phyloP scores from a whole-genome alignment of 2,888 invertebrate genomes.

The Orthonevra nobilis region DNA sequence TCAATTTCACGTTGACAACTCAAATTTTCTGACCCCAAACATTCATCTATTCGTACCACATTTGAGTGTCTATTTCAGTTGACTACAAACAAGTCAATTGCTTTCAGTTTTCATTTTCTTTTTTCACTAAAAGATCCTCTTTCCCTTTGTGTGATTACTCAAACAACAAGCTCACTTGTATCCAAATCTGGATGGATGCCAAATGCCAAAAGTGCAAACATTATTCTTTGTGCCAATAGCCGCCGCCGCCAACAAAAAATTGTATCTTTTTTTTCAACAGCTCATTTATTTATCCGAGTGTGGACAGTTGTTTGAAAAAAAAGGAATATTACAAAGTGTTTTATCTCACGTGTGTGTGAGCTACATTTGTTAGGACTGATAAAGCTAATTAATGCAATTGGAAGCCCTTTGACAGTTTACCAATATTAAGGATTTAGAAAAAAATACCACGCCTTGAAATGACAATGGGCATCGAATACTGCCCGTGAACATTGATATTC shows the following conservation, averaged over 20 bases:
- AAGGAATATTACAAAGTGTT: too few species aligned
- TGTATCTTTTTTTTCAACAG: slow-evolving; percentile 20
- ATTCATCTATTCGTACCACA: slow-evolving; percentile 28
- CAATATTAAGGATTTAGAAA: neutral
- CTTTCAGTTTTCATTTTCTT: neutral
- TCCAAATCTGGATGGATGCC: slow-evolving; percentile 53
- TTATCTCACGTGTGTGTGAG: too few species aligned
- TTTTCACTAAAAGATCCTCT: slow-evolving; percentile 22
- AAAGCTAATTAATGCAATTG: slow-evolving; percentile 37
- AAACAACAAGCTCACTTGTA: slow-evolving; percentile 29
- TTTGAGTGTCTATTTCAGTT: slow-evolving; percentile 21
- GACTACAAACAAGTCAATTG: slow-evolving; percentile 26
- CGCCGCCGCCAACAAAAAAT: slow-evolving; percentile 40
- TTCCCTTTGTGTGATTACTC: slow-evolving; percentile 33
- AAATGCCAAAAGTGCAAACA: slow-evolving; percentile 63
- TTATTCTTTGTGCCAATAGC: slow-evolving; percentile 53
- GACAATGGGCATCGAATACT: slow-evolving; percentile 17
- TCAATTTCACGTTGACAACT: slow-evolving; percentile 23
- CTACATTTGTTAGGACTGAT: too few species aligned
- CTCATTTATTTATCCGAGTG: neutral
- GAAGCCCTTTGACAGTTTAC: slow-evolving; percentile 16
- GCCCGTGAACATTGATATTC: slow-evolving; percentile 47
- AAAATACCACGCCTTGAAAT: too few species aligned
- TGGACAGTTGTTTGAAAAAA: too few species aligned
- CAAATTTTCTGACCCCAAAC: slow-evolving; percentile 20